Base-by-base conservation (phyloP, 1,140 invertebrate species). In the Ceratitis capitata region DNA sequence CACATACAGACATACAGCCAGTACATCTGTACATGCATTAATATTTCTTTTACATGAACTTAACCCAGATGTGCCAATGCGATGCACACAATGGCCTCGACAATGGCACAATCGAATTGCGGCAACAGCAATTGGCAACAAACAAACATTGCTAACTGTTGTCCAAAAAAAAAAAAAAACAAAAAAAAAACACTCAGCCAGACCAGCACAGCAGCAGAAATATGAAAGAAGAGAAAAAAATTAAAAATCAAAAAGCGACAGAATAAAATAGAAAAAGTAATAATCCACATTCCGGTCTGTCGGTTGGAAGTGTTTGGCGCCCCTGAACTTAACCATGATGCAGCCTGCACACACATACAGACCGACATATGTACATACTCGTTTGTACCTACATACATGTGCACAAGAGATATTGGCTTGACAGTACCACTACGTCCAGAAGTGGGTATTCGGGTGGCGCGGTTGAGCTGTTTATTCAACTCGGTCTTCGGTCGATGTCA, bases 1-100 rank as follows among this genome's bases (percentile, higher is more conserved):
- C 1, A 69, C 3, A 1, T n/a, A 61, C 26, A 61, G 6, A 32
- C 58, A 61, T 32, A 61, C 58, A 29, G 45, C n/a, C n/a, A n/a
- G n/a, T n/a, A n/a, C n/a, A n/a, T n/a, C n/a, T n/a, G n/a, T n/a
- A 47, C 45, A 47, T 12, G 51, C 14, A 16, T 53, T 19, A 26
- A 26, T 78, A 78, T 45, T 78, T 47, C 39, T 23, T 78, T 78
- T 23, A 78, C 69, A 78, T 78, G 69, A 78, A 78, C 69, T 78
- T 78, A 78, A 78, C 69, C 69, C 69, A 78, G 69, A 45, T 78
- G 69, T 45, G 39, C 39, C 69, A 78, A 45, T 78, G 69, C 69
- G n/a, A n/a, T n/a, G n/a, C n/a, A n/a, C n/a, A 47, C 69, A 78
- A 78, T 78, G 69, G 32, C 69, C 69, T 78, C 69, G 69, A 78